A percentile compares a stretch with the other conserved stretches of the same genome.
Conservation (phyloP, 2,797 vertebrate species). For the Catamblyrhynchus diadema region DNA sequence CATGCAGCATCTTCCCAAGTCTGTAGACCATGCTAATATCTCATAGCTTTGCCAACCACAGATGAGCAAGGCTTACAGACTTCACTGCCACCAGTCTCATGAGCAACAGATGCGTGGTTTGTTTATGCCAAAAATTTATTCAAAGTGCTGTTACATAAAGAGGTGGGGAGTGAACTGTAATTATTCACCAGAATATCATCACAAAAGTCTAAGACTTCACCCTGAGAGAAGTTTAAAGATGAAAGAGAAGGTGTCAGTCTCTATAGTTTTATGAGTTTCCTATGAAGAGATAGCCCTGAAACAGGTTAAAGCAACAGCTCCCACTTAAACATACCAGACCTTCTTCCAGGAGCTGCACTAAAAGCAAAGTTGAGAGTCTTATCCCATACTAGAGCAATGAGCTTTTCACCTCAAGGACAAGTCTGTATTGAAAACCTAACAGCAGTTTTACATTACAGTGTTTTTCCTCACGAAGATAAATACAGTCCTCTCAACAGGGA, state of each 20-base stretch:
- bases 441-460: background rate
- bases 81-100: constrained; percentile 18
- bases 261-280: background rate
- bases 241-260: constrained; percentile 5
- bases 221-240: background rate
- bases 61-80: constrained; percentile 4
- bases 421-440: background rate
- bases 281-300: background rate
- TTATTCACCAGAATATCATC: background rate
- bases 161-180: background rate
- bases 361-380: background rate
- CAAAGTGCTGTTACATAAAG: background rate
- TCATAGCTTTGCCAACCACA: background rate
- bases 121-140: background rate
- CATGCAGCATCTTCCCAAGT: constrained; percentile 65
- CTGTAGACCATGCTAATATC: background rate
- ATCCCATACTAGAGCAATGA: background rate
- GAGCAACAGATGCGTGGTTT: background rate
- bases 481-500: background rate
- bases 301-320: background rate
- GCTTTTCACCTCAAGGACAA: background rate
- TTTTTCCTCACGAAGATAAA: background rate
- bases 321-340: background rate
- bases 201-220: background rate
- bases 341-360: background rate